phyloP scores from a whole-genome alignment of 92 coral and sea anemone genomes.

The Meandrina meandrites region DNA sequence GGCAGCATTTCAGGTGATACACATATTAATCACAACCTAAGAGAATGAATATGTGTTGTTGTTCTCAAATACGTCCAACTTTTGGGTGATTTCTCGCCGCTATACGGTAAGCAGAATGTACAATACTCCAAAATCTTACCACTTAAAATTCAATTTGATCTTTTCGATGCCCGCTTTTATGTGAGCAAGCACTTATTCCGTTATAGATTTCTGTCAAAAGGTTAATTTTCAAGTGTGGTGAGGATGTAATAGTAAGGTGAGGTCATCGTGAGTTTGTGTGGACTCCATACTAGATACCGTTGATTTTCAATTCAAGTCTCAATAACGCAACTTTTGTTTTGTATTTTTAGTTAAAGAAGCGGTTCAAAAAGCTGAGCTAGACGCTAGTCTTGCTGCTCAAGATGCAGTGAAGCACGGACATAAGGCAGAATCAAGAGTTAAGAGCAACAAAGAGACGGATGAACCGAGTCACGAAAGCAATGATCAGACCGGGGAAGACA shows the following conservation, averaged over 20 bases:
- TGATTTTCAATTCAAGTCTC: not conserved
- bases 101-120: not conserved
- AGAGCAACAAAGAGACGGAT: slow-evolving; percentile 44
- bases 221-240: not conserved
- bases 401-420: slow-evolving; percentile 81
- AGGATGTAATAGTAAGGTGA: not conserved
- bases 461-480: slow-evolving; percentile 51
- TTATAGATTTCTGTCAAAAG: not conserved
- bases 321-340: not conserved
- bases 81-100: not conserved
- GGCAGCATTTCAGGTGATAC: not conserved
- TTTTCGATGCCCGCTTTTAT: not conserved
- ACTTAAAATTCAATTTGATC: not conserved
- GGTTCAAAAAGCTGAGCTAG: slow-evolving; percentile 93
- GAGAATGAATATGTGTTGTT: too few relatives aligned
- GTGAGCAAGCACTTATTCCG: not conserved
- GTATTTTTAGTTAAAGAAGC: slow-evolving; percentile 77
- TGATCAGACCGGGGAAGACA: slow-evolving; percentile 44
- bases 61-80: too few relatives aligned
- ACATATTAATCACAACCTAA: too few relatives aligned
- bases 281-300: not conserved
- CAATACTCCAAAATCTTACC: not conserved
- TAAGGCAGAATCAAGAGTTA: slow-evolving; percentile 84
- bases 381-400: slow-evolving; percentile 89
- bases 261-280: too few relatives aligned